These are phyloP conservation scores for Neoarius graeffei DNA, from an alignment of 2,113 vertebrate genomes.

Conservation along the genomic window DNA sequence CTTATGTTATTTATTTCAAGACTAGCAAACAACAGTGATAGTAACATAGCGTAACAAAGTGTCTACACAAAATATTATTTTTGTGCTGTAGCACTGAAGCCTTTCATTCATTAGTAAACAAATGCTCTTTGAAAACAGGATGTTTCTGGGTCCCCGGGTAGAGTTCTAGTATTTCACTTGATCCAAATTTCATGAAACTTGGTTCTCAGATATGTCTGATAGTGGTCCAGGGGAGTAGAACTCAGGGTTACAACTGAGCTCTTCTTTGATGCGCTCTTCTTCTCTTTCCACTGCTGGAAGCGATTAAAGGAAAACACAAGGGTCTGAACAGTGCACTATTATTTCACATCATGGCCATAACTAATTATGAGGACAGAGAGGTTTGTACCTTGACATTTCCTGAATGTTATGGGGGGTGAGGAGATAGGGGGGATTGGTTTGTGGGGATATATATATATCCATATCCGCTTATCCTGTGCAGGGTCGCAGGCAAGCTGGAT, in stretches of 20 bases:
- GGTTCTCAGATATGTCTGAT: constrained; percentile 37
- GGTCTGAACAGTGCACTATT: constrained; percentile 1
- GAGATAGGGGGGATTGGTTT: too few relatives aligned
- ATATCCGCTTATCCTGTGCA: too few relatives aligned
- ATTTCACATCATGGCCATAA: constrained; percentile 1
- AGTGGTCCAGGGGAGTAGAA: constrained; percentile 28
- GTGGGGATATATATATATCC: background rate
- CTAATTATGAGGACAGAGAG: background rate
- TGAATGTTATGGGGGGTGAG: background rate
- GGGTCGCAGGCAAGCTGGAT: too few relatives aligned
- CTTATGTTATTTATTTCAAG: background rate
- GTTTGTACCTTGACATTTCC: background rate
- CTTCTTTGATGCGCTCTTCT: constrained; percentile 23
- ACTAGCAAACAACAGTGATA: background rate
- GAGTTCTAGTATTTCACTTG: constrained; percentile 30
- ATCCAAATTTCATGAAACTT: constrained; percentile 50
- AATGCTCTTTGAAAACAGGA: constrained; percentile 34
- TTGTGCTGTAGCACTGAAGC: background rate
- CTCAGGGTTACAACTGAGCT: constrained; percentile 34
- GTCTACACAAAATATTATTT: constrained; percentile 7
- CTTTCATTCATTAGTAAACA: background rate
- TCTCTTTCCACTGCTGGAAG: constrained; percentile 23
- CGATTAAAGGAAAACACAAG: constrained; percentile 25
- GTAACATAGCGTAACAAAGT: background rate
- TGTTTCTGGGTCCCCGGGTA: constrained; percentile 24